Evolutionary conservation across 1,140 invertebrate genomes (phyloP), one percentile per base, ranked within the genome.

Genomic region (Listronotus oregonensis): DNA sequence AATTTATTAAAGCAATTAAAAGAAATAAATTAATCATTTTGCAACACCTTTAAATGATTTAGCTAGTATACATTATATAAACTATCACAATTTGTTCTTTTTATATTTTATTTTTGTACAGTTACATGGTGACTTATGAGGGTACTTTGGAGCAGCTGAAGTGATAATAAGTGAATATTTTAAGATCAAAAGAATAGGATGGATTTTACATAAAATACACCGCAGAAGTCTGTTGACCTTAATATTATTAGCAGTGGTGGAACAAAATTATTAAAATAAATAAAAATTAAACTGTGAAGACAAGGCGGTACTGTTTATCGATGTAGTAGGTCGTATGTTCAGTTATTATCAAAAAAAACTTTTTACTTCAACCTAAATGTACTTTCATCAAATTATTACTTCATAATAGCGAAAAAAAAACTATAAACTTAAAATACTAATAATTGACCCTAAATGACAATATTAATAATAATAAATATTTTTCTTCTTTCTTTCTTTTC

Each of bases 171-270:
- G 27, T 42, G 51, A 34, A 66, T 66, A 66, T 60, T 66, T 66
- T 60, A 66, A 61, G 42, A 60, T 60, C 57, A 55, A 61, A 58
- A 60, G 57, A 60, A 66, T 66, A 47, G 57, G 50, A 66, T 54
- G 49, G 32, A 44, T 52, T 42, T 32, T 11, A 57, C 15, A 12
- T 37, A 37, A 10, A 37, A 61, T 60, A 61, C 47, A 32, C 56
- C 15, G 32, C 46, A 58, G 58, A 55, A 65, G 64, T 58, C 8
- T 65, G 49, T 65, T 65, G 64, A 65, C 56, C 56, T 59, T 44
- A 61, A 32, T 51, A 7, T 50, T 17, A 14, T 51, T 27, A 18
- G 17, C 56, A 64, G 61, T 64, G 61, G 61, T 59, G 56, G 46
- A 37, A 9, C 40, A 15, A 12, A 9, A 5, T 58, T 58, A 52